Conservation (phyloP, 2,113 vertebrate species). For the Trichomycterus rosablanca region DNA sequence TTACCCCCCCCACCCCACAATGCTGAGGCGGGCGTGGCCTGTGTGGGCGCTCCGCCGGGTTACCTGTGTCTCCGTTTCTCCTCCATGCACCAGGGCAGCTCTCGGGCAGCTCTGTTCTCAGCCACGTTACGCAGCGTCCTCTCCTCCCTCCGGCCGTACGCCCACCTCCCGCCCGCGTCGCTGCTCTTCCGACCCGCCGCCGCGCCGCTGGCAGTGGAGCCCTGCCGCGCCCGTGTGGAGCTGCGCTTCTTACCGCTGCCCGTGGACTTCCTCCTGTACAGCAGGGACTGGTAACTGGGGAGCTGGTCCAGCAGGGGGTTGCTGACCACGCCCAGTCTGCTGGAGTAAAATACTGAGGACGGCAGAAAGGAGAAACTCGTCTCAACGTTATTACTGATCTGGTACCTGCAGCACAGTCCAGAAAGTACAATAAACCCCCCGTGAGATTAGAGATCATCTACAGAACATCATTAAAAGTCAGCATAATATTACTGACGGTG, state of each 20-base stretch:
- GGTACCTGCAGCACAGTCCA: too few species aligned
- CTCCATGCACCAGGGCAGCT: slow-evolving; percentile 6
- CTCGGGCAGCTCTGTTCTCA: slow-evolving; percentile 17
- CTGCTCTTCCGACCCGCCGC: background rate
- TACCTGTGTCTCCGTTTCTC: slow-evolving; percentile 17
- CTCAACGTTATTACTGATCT: too few species aligned
- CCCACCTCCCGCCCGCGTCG: background rate
- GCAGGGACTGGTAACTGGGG: slow-evolving; percentile 82
- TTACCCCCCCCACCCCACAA: background rate
- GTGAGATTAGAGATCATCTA: too few species aligned
- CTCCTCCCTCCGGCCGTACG: background rate
- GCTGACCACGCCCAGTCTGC: slow-evolving; percentile 47
- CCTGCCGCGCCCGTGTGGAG: slow-evolving; percentile 39
- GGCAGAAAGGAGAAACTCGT: too few species aligned
- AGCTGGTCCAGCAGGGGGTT: slow-evolving; percentile 81
- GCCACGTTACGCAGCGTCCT: background rate
- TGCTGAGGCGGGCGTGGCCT: too few species aligned
- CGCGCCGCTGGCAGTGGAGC: slow-evolving; percentile 1
- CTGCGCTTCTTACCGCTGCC: slow-evolving; percentile 36
- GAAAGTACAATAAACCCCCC: too few species aligned
- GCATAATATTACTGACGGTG: too few species aligned
- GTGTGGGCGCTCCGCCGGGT: too few species aligned
- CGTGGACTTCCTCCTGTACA: slow-evolving; percentile 66
- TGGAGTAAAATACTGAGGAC: slow-evolving; percentile 66
- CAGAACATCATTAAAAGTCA: too few species aligned